Percentiles rank a stretch among this genome's conserved stretches.
Conservation (phyloP, 2,113 vertebrate genomes). For the Lamprologus lemairii region DNA sequence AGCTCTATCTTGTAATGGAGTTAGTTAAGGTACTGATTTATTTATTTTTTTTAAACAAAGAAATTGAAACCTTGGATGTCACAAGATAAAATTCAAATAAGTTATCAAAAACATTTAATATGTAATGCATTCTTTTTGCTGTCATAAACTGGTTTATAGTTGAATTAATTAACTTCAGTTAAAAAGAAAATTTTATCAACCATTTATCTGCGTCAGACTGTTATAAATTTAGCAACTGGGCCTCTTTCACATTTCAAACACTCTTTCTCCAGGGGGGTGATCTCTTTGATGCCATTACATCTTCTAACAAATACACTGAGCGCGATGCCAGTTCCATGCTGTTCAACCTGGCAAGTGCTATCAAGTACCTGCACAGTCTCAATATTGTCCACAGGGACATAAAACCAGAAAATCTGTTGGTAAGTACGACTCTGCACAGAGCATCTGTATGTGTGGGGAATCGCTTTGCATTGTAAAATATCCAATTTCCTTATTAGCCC, state of each 20-base stretch:
- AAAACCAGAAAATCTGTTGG: conserved; percentile 96
- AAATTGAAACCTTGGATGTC: fast-evolving
- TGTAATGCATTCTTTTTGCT: neutral
- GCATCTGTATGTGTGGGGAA: neutral
- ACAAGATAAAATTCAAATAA: neutral
- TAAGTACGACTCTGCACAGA: conserved; percentile 55
- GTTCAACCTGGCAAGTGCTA: conserved; percentile 93
- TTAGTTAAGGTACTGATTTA: conserved; percentile 83
- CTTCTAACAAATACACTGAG: conserved; percentile 95
- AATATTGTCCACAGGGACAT: conserved; percentile 98
- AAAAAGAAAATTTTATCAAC: neutral
- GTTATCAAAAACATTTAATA: neutral
- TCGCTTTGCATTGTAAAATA: neutral
- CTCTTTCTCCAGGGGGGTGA: conserved; percentile 86
- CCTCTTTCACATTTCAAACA: neutral
- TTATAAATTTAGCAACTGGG: neutral
- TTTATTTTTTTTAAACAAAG: neutral
- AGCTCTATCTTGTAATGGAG: conserved; percentile 97
- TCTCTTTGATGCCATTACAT: conserved; percentile 97
- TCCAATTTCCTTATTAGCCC: neutral
- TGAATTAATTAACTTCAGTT: neutral
- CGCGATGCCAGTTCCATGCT: conserved; percentile 96
- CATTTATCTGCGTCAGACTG: neutral
- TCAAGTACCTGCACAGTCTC: conserved; percentile 94
- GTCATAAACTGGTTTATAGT: neutral